These are phyloP conservation scores for Microtus ochrogaster DNA, from an alignment of 2,113 vertebrate genomes.

Conservation along the genomic window DNA sequence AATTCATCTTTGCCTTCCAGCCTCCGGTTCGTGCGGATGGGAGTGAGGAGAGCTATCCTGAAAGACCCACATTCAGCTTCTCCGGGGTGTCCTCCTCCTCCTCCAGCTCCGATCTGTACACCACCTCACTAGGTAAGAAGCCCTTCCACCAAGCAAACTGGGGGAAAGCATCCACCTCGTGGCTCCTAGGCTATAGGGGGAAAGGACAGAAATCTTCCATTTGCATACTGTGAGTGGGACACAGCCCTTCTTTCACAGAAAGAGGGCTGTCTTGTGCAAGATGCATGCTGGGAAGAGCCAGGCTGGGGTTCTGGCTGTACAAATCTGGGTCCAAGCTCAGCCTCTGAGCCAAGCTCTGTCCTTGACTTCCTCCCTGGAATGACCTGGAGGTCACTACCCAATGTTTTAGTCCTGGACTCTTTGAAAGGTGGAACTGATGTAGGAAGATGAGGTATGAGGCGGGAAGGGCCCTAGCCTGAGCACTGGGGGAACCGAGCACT, in stretches of 20 bases:
- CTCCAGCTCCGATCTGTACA: slow-evolving; percentile 86
- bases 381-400: background rate
- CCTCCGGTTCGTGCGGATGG: slow-evolving; percentile 89
- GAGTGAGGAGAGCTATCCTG: slow-evolving; percentile 79
- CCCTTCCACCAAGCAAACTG: background rate
- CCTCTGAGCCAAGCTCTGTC: background rate
- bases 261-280: background rate
- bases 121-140: slow-evolving; percentile 90
- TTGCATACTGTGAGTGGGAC: no score
- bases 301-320: background rate
- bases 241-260: background rate
- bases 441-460: background rate
- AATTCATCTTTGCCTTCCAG: slow-evolving; percentile 81
- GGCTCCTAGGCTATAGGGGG: background rate
- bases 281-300: background rate
- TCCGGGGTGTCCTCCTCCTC: slow-evolving; percentile 87
- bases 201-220: background rate
- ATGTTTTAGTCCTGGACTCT: background rate
- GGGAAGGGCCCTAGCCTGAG: background rate
- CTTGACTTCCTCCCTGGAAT: background rate
- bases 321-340: background rate
- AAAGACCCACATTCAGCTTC: slow-evolving; percentile 82
- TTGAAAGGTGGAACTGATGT: background rate
- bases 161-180: background rate
- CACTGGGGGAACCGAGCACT: background rate